Evolutionary conservation across 2,888 invertebrate species (phyloP), one percentile per base, ranked within the genome.

Genomic region (Polietes domitor): DNA sequence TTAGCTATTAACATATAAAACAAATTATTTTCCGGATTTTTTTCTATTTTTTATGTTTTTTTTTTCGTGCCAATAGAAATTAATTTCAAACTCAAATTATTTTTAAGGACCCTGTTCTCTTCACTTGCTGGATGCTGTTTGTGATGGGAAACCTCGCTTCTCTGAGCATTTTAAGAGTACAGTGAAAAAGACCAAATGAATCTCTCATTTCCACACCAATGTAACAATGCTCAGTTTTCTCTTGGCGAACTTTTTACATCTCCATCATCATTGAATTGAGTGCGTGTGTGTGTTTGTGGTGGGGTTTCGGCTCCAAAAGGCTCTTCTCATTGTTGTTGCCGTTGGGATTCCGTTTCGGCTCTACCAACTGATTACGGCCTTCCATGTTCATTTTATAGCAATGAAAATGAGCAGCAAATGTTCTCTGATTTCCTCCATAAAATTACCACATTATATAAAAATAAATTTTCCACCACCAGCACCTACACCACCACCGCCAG

Each of bases 371-470:
- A 55, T 74, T 61, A 28, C 24, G 55, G 21, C 47, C 15, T 58
- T 50, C 41, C 37, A 37, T 55, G 65, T 24, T n/a, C 41, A 41
- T 10, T 37, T 65, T 65, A 55, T 65, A 32, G 17, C 41, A 77
- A 32, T 81, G 53, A 78, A 78, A 84, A 76, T 81, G 83, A 79
- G 77, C 74, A 77, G 55, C 71, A 74, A 24, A 80, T 83, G 43
- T 87, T 85, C 85, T 86, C 86, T 82, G 77, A 76, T 85, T 75
- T 85, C 58, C 68, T 83, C 75, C 72, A 65, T 74, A 72, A 77
- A 86, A 84, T 81, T 82, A 77, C 77, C 81, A 79, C 77, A 81
- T 55, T 78, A 68, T 79, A 83, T 75, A 72, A 77, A 77, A 83
- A 80, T 68, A 68, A 24, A 68, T 68, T 68, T 68, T 68, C 68